Evolutionary conservation across 2,888 invertebrate species (phyloP), one percentile per base, ranked within the genome.

Genomic region (Zelleria hepariella): DNA sequence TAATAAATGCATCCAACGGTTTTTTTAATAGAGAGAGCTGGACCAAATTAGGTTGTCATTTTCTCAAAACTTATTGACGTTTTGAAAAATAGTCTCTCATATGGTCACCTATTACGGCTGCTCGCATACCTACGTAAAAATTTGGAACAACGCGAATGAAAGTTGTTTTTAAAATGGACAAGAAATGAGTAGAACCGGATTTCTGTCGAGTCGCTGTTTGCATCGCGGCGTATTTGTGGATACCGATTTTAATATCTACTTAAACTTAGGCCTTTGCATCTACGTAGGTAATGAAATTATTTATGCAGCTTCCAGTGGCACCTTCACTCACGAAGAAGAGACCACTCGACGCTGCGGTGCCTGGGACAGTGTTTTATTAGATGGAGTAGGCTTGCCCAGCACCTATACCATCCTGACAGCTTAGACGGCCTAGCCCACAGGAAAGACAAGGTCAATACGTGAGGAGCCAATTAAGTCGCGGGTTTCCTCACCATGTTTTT

Each of bases 131-230:
- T 55, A 32, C 55, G 32, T 55, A 59, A 57, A 70, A 73, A 80
- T 72, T 75, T 74, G 64, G 74, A 73, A 77, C 75, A 66, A 63
- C 66, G 65, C 68, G 60, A 69, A 82, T 71, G 86, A 85, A 86
- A 86, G 86, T 84, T 82, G 78, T 76, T 73, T 73, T 42, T 42
- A 15, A 77, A 74, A 77, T 74, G 70, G 74, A 70, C 73, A 66
- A 68, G 74, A 76, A 78, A 75, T 75, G 67, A 71, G 72, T 65
- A 57, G 65, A 80, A 83, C 84, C 83, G 81, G 84, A 80, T 74
- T 79, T 77, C 73, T 75, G 59, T 60, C 10, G 24, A n/a, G 18
- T 51, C n/a, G n/a, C 32, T 54, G 75, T 77, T 80, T 77, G 70
- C 69, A 73, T 69, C 68, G 67, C 62, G 62, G 32, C 65, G 61